These are phyloP conservation scores for Caenorhabditis brenneri DNA, from an alignment of 1,140 invertebrate genomes.

Conservation along the genomic window DNA sequence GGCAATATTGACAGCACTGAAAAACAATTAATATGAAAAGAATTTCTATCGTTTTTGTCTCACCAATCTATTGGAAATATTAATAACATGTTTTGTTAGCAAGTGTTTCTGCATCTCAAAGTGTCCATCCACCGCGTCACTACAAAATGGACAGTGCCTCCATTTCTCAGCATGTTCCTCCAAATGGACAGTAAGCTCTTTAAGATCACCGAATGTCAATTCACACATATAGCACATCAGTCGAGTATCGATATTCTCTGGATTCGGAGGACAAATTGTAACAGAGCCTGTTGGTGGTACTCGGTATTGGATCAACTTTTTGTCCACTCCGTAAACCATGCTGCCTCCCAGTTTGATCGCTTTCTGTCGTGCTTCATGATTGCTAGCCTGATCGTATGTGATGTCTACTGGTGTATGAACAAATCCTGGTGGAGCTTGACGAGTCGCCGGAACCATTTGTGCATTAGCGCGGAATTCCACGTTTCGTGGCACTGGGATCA, in stretches of 20 bases:
- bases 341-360: background rate
- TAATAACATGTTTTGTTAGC: background rate
- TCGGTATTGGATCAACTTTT: background rate
- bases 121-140: background rate
- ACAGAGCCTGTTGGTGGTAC: background rate
- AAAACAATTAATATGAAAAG: too few species aligned
- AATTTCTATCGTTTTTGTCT: background rate
- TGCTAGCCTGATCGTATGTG: background rate
- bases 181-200: background rate
- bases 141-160: background rate
- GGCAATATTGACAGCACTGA: background rate
- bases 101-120: background rate
- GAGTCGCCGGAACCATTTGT: background rate
- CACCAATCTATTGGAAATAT: background rate
- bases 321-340: background rate
- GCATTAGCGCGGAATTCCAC: background rate
- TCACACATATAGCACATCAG: slow-evolving; percentile 13
- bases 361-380: background rate
- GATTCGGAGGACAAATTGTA: background rate
- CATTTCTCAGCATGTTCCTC: background rate
- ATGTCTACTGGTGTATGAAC: too few species aligned
- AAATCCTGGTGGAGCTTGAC: too few species aligned
- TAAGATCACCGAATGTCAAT: background rate
- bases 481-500: background rate
- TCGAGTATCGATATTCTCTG: background rate